Evolutionary conservation across 2,113 vertebrate species (phyloP).

Genomic region (Callorhinus ursinus): DNA sequence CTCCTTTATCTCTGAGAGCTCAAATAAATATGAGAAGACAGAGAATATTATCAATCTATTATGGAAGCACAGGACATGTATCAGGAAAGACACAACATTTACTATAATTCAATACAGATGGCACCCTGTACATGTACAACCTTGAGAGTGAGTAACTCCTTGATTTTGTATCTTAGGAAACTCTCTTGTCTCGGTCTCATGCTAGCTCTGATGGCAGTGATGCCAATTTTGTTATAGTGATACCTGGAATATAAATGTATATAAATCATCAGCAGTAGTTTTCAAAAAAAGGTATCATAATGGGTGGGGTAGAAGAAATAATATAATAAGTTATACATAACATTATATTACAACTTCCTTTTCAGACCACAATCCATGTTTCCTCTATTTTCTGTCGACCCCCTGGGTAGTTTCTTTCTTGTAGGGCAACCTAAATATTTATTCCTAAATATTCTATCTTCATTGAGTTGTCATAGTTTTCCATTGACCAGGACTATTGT

Average conservation of each 20-base stretch:
- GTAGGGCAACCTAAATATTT: neutral
- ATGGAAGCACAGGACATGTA: neutral
- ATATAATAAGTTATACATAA: neutral
- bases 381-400: fast-evolving
- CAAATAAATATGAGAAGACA: neutral
- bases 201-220: neutral
- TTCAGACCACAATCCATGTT: neutral
- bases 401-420: neutral
- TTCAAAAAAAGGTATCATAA: neutral
- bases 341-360: neutral
- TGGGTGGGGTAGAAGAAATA: neutral
- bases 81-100: neutral
- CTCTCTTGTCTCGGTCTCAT: neutral
- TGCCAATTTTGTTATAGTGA: neutral
- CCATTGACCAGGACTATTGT: neutral
- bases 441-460: neutral
- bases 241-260: neutral
- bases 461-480: neutral
- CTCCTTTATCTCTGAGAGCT: neutral
- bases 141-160: neutral
- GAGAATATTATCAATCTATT: neutral
- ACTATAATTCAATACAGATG: neutral
- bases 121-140: neutral
- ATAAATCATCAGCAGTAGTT: neutral
- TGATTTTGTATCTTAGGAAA: neutral